A percentile compares a stretch with the other conserved stretches of the same genome.
Evolutionary conservation across 2,888 invertebrate species (phyloP).

Genomic region (Myopa testacea): DNA sequence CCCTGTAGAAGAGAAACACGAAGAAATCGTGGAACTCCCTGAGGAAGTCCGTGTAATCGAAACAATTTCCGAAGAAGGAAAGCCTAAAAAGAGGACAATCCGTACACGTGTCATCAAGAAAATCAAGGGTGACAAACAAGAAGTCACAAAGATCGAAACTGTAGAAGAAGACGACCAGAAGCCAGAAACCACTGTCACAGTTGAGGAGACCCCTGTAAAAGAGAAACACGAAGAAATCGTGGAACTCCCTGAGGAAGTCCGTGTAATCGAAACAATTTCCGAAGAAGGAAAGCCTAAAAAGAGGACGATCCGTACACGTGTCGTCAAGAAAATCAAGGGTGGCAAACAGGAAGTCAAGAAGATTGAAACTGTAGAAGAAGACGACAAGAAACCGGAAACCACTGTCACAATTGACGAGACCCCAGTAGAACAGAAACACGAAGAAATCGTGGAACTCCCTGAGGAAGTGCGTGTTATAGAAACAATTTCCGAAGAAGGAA

Average conservation of each 20-base stretch:
- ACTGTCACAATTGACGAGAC: not conserved
- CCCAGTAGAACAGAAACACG: not conserved
- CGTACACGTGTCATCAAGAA: constrained; percentile 4
- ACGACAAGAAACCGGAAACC: constrained; percentile 12
- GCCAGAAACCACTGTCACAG: not conserved
- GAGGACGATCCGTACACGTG: not conserved
- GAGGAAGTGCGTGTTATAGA: constrained; percentile 9
- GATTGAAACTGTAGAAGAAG: constrained; percentile 19
- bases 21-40: not conserved
- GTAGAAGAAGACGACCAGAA: constrained; percentile 15
- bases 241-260: constrained; percentile 11
- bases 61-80: constrained; percentile 8
- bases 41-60: constrained; percentile 11
- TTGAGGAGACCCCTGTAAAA: not conserved
- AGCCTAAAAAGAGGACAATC: not conserved
- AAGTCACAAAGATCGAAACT: constrained; percentile 10
- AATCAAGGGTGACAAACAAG: not conserved
- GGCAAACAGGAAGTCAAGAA: constrained; percentile 2
- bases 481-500: constrained; percentile 8
- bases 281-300: constrained; percentile 20
- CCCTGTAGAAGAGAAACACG: not conserved
- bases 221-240: not conserved
- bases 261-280: constrained; percentile 12
- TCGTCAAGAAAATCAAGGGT: constrained; percentile 9
- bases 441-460: constrained; percentile 2